Evolutionary conservation across 2,797 vertebrate genomes (phyloP).

Genomic region (Setipinna tenuifilis): DNA sequence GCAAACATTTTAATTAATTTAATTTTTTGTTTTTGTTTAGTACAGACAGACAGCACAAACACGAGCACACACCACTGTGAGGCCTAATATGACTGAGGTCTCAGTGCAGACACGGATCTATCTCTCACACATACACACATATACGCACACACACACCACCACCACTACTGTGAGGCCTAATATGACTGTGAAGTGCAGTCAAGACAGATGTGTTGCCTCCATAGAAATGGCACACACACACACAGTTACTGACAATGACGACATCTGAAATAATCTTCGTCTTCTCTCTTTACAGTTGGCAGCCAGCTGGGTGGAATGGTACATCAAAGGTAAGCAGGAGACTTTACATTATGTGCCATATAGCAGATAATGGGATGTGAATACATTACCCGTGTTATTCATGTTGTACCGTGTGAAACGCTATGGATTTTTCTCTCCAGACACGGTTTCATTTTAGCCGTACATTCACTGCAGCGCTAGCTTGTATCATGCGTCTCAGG

Average conservation of each 20-base stretch:
- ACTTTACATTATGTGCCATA: not conserved
- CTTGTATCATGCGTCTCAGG: not conserved
- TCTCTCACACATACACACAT: not conserved
- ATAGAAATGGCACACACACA: not conserved
- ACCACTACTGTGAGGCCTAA: not conserved
- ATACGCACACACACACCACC: not conserved
- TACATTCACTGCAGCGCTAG: too few species aligned
- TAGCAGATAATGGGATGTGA: not conserved
- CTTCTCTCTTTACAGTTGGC: conserved; percentile 81
- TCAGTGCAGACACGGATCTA: too few species aligned
- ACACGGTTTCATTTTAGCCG: too few species aligned
- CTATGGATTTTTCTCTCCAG: not conserved
- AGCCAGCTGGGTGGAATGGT: conserved; percentile 96
- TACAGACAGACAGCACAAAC: too few species aligned
- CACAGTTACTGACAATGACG: too few species aligned
- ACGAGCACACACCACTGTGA: too few species aligned
- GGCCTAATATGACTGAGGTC: too few species aligned
- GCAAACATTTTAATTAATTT: too few species aligned
- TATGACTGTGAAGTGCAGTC: not conserved
- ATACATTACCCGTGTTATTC: not conserved
- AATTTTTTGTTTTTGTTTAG: too few species aligned
- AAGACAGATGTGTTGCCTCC: not conserved
- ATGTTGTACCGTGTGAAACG: not conserved
- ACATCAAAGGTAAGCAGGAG: conserved; percentile 94
- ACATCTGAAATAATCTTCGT: not conserved